phyloP scores from a whole-genome alignment of 2,888 invertebrate species.

The Chrysolina oricalcia region DNA sequence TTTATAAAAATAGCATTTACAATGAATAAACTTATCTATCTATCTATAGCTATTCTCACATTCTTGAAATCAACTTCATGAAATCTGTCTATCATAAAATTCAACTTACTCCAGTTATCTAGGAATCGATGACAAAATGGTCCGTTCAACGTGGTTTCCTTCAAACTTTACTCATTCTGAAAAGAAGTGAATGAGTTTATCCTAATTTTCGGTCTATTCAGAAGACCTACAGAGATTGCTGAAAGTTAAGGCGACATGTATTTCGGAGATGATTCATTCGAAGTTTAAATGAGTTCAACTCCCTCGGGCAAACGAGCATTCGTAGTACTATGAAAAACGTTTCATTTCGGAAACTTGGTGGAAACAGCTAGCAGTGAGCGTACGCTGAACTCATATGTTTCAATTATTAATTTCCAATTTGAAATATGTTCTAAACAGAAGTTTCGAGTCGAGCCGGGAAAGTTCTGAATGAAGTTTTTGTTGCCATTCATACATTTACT shows the following conservation, averaged over 20 bases:
- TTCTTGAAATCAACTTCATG: too few relatives aligned
- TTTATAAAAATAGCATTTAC: too few relatives aligned
- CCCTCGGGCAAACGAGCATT: background rate
- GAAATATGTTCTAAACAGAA: constrained; percentile 11
- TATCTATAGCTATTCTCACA: too few relatives aligned
- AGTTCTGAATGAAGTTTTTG: background rate
- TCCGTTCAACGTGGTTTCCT: background rate
- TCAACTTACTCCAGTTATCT: too few relatives aligned
- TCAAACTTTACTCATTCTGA: background rate
- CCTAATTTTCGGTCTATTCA: background rate
- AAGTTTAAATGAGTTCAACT: constrained; percentile 17
- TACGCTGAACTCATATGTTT: background rate
- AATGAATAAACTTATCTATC: too few relatives aligned
- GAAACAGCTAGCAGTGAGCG: background rate
- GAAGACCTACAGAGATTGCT: background rate
- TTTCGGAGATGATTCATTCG: constrained; percentile 1
- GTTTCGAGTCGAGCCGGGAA: background rate
- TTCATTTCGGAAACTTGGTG: constrained; percentile 3
- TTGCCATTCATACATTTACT: background rate
- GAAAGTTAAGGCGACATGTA: background rate
- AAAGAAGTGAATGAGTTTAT: background rate
- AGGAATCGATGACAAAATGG: too few relatives aligned
- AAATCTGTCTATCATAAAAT: too few relatives aligned
- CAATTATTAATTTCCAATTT: constrained; percentile 13
- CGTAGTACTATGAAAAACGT: constrained; percentile 9